Percentiles rank a stretch among this genome's conserved stretches.
These are phyloP conservation scores for Pterostichus madidus DNA, from an alignment of 2,888 invertebrate genomes.

Conservation along the genomic window DNA sequence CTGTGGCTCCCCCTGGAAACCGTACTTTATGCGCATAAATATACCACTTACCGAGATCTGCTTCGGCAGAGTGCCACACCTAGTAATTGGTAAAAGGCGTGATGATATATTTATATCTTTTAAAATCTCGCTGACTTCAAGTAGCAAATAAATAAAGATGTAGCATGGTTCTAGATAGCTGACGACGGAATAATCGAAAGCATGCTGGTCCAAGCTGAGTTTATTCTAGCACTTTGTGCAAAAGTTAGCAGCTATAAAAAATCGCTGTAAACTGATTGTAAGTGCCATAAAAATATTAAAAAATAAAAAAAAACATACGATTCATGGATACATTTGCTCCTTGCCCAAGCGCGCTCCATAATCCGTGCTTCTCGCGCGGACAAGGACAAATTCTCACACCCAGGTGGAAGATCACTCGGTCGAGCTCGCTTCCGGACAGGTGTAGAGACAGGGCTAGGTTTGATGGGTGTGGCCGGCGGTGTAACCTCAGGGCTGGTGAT, in stretches of 20 bases:
- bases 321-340: constrained; percentile 85
- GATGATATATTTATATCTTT: too few relatives aligned
- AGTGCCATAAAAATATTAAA: constrained; percentile 50
- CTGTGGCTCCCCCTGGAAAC: too few relatives aligned
- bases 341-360: constrained; percentile 85
- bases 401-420: constrained; percentile 75
- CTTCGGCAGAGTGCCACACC: too few relatives aligned
- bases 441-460: constrained; percentile 73
- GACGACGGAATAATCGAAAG: constrained; percentile 66
- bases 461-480: constrained; percentile 71
- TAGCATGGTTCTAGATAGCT: constrained; percentile 9
- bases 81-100: too few relatives aligned
- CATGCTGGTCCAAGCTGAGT: constrained; percentile 65
- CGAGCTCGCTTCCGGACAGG: constrained; percentile 78
- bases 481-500: constrained; percentile 70
- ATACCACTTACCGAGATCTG: too few relatives aligned
- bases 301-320: constrained; percentile 75
- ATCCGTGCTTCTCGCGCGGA: constrained; percentile 78
- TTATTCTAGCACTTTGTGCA: constrained; percentile 52
- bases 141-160: not conserved
- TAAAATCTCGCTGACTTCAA: too few relatives aligned
- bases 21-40: too few relatives aligned
- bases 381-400: constrained; percentile 78
- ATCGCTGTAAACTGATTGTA: constrained; percentile 23
- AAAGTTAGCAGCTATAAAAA: constrained; percentile 16